phyloP scores from a whole-genome alignment of 1,140 invertebrate genomes.

The Drosophila murphyi region DNA sequence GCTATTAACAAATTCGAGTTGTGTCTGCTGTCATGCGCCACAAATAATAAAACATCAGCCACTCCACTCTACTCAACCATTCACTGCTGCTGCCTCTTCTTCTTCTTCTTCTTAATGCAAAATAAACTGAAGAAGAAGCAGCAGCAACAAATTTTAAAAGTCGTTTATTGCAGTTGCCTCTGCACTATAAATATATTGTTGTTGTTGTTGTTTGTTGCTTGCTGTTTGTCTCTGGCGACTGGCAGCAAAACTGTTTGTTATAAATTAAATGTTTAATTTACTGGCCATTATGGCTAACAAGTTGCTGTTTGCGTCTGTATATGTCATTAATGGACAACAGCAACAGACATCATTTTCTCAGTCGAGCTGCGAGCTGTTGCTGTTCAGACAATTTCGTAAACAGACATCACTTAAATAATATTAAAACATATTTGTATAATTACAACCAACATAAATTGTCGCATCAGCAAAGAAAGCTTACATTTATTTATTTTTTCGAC shows the following conservation, averaged over 20 bases:
- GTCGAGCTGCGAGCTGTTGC: neutral
- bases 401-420: slow-evolving; percentile 9
- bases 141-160: slow-evolving; percentile 22
- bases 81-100: slow-evolving; percentile 1
- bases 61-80: neutral
- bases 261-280: slow-evolving; percentile 81
- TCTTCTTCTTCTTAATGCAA: slow-evolving; percentile 68
- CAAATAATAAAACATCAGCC: slow-evolving; percentile 56
- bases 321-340: slow-evolving; percentile 52
- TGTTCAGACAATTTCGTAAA: neutral
- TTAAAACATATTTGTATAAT: slow-evolving; percentile 25
- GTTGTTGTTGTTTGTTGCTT: slow-evolving; percentile 30
- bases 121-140: slow-evolving; percentile 42
- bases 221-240: slow-evolving; percentile 41
- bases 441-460: slow-evolving; percentile 12
- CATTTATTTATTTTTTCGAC: neutral
- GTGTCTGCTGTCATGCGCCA: slow-evolving; percentile 49
- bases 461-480: neutral
- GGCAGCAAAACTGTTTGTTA: slow-evolving; percentile 70
- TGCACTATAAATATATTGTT: slow-evolving; percentile 19
- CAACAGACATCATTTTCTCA: neutral
- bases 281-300: slow-evolving; percentile 70
- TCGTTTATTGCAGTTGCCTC: slow-evolving; percentile 32
- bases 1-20: slow-evolving; percentile 74
- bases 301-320: slow-evolving; percentile 45